A percentile compares a stretch with the other conserved stretches of the same genome.
Evolutionary conservation across 2,113 vertebrate species (phyloP).

Genomic region (Panthera tigris): DNA sequence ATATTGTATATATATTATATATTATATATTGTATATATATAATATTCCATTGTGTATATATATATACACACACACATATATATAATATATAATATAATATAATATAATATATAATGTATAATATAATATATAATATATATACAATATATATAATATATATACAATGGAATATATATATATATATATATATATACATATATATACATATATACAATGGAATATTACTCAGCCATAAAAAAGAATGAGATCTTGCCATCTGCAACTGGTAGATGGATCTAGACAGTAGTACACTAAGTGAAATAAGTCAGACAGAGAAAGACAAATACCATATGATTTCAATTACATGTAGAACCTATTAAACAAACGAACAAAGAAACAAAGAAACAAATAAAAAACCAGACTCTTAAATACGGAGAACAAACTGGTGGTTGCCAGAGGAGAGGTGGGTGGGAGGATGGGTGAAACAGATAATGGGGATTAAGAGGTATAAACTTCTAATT

Average conservation of each 20-base stretch:
- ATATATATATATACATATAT: accelerated
- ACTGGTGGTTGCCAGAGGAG: neutral
- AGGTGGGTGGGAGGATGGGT: neutral
- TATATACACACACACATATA: too few relatives aligned
- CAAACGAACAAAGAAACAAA: neutral
- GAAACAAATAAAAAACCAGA: neutral
- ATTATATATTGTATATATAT: too few relatives aligned
- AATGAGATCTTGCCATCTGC: neutral
- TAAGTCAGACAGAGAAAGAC: neutral
- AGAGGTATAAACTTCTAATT: neutral
- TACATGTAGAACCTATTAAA: neutral
- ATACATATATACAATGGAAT: too few relatives aligned
- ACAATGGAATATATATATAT: too few relatives aligned
- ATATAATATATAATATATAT: too few relatives aligned
- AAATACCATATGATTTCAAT: neutral
- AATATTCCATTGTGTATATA: too few relatives aligned
- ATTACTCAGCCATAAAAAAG: neutral
- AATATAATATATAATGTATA: too few relatives aligned
- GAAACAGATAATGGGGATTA: neutral
- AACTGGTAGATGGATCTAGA: neutral
- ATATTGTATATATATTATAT: too few relatives aligned
- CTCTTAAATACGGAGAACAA: neutral
- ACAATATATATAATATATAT: too few relatives aligned
- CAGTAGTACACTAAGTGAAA: neutral
- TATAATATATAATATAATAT: too few relatives aligned